Evolutionary conservation across 2,888 invertebrate species (phyloP).

Genomic region (Cacoxenus indagator): DNA sequence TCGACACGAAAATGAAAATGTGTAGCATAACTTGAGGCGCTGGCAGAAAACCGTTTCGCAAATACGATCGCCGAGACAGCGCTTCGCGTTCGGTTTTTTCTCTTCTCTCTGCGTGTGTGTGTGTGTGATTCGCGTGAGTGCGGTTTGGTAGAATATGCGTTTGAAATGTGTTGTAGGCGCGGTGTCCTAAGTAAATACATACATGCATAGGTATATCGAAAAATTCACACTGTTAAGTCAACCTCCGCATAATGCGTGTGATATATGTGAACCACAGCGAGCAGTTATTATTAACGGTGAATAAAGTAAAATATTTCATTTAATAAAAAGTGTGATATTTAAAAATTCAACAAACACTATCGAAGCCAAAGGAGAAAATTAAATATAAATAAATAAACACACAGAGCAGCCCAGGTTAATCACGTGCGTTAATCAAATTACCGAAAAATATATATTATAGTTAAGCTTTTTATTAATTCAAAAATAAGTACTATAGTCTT

Average conservation of each 20-base stretch:
- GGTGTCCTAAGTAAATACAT: not conserved
- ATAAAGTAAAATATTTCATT: not conserved
- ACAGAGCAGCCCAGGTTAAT: no score
- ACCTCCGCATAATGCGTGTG: constrained; percentile 9
- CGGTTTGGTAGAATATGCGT: not conserved
- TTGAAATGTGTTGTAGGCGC: constrained; percentile 2
- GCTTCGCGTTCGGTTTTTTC: not conserved
- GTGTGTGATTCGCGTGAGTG: constrained; percentile 9
- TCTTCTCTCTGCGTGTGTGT: not conserved
- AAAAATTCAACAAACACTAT: not conserved
- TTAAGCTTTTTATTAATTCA: not conserved
- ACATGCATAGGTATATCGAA: not conserved
- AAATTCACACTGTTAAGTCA: not conserved
- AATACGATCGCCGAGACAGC: not conserved
- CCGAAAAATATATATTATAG: not conserved
- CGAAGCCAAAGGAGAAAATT: not conserved
- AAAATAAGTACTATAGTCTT: not conserved
- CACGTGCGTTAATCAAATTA: not conserved
- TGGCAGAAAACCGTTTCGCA: not conserved
- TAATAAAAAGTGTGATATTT: constrained; percentile 12
- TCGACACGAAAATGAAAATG: not conserved
- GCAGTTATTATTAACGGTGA: not conserved
- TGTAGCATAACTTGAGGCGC: constrained; percentile 26
- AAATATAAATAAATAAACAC: not conserved
- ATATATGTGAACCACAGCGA: constrained; percentile 9